A percentile compares a stretch with the other conserved stretches of the same genome.
Conservation (phyloP, 2,797 vertebrate species). For the Manis crassicaudata region DNA sequence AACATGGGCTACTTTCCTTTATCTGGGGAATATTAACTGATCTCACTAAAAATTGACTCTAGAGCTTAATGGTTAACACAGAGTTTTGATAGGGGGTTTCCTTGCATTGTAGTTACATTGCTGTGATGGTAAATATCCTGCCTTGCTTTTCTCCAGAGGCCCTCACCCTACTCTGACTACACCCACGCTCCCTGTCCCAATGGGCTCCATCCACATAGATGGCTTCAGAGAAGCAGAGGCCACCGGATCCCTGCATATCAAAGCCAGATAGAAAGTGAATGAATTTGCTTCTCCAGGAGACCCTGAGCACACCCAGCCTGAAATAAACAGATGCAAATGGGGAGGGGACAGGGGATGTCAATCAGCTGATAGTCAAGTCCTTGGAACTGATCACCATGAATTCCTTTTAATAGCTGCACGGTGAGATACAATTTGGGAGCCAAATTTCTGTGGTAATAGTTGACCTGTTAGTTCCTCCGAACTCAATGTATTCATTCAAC, state of each 20-base stretch:
- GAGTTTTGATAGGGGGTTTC: too few relatives aligned
- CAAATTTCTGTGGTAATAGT: neutral
- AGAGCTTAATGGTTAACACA: too few relatives aligned
- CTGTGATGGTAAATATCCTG: too few relatives aligned
- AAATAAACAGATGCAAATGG: neutral
- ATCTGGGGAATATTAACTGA: too few relatives aligned
- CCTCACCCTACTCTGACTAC: too few relatives aligned
- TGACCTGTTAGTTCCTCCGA: neutral
- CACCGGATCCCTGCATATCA: neutral
- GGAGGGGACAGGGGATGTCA: neutral
- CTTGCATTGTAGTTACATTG: too few relatives aligned
- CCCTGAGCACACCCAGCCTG: neutral
- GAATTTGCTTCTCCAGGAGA: neutral
- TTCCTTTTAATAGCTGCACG: conserved; percentile 2
- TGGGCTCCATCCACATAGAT: neutral
- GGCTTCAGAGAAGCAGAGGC: neutral
- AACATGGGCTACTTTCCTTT: too few relatives aligned
- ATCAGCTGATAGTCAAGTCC: neutral
- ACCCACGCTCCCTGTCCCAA: too few relatives aligned
- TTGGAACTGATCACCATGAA: neutral
- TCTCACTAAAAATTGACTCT: too few relatives aligned
- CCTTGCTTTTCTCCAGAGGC: too few relatives aligned
- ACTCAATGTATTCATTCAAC: neutral
- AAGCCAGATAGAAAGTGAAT: neutral
- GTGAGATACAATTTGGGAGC: neutral